Evolutionary conservation across 2,113 vertebrate species (phyloP), one percentile per base, ranked within the genome.

Genomic region (Xenus cinereus): DNA sequence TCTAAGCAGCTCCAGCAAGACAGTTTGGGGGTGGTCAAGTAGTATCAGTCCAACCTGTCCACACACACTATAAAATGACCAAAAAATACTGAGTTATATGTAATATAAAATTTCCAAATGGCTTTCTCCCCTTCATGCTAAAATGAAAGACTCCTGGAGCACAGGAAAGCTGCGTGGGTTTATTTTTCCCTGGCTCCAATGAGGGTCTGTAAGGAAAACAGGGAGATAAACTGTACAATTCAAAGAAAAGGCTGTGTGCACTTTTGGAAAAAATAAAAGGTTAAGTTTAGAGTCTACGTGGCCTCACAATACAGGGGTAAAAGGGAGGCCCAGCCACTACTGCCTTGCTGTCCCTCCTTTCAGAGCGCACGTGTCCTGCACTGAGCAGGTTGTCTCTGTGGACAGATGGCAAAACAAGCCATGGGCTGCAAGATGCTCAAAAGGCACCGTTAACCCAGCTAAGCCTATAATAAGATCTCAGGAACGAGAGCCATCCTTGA

Each of bases 371-470:
- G 3, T 6, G 56, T 54, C 43, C 46, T 72, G 62, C 82, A 46
- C 66, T 59, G 35, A 68, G 14, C 48, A 56, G 66, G 78, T 4
- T 75, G 20, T 12, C 43, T 50, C 82, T 53, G 69, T 4, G 53
- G 75, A 79, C 92, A 97, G 96, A 96, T 87, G 90, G 96, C 85
- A 89, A 46, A 91, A 90, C 67, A 91, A 94, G 39, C 63, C 60
- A 63, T 46, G 74, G 82, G 81, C 87, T 72, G 43, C 57, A 85
- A 39, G 85, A 79, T 75, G 87, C 84, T 89, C 86, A 23, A 56
- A 81, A 75, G 43, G 56, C 71, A 76, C 50, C 32, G 5, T 54
- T 56, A 88, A 43, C 57, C 66, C 88, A 74, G 90, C 79, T 96
- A 95, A 97, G 89, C 86, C 73, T 12, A 16, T 95, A 93, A 93